Evolutionary conservation across 2,113 vertebrate genomes (phyloP).

Genomic region (Passerina amoena): DNA sequence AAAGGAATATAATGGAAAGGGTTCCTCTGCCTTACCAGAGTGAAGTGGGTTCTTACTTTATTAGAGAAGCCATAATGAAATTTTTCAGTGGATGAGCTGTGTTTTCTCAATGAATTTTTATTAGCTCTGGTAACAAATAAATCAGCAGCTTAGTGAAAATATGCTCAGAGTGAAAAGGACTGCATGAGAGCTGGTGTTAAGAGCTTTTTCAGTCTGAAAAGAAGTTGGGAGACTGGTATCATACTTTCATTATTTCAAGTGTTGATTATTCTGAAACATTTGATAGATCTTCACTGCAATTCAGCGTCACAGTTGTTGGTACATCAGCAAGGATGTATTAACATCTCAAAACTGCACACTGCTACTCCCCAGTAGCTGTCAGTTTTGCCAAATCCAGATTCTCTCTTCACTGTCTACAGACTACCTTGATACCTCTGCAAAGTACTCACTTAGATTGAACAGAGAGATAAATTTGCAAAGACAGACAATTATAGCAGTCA

Average conservation of each 20-base stretch:
- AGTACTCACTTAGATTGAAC: background rate
- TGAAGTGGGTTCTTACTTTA: background rate
- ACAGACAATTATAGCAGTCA: background rate
- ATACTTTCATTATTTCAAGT: background rate
- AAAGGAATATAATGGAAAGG: background rate
- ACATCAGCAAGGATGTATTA: background rate
- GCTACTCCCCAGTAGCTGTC: background rate
- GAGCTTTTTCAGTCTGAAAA: background rate
- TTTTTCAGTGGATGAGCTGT: background rate
- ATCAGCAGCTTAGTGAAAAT: background rate
- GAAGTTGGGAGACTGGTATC: background rate
- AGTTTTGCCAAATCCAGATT: background rate
- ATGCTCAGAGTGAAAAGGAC: background rate
- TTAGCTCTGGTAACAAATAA: background rate
- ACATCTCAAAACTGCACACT: background rate
- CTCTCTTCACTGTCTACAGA: background rate
- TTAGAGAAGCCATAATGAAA: background rate
- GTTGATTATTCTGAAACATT: background rate
- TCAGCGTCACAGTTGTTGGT: accelerated
- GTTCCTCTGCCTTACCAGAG: background rate
- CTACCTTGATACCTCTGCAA: background rate
- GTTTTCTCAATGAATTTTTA: background rate
- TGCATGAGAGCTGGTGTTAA: background rate
- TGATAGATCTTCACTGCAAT: background rate
- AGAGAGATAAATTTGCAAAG: background rate